A percentile compares a stretch with the other conserved stretches of the same genome.
phyloP scores from a whole-genome alignment of 2,888 invertebrate genomes.

The Chesias legatella region DNA sequence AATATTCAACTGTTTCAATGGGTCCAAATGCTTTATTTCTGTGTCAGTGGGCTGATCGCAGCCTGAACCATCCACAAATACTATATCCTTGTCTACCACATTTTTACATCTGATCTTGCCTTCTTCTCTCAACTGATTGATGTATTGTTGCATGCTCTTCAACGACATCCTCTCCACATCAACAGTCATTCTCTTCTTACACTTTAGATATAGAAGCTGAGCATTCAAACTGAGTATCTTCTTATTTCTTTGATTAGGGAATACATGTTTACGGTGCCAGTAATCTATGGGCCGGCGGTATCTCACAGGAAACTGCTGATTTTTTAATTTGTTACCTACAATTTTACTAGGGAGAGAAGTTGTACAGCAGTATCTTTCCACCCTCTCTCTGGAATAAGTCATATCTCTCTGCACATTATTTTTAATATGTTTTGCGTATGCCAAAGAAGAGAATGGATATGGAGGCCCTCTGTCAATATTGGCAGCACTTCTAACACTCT shows the following conservation, averaged over 20 bases:
- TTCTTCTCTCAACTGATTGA: slow-evolving; percentile 53
- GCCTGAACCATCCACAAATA: slow-evolving; percentile 66
- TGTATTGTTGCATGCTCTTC: slow-evolving; percentile 63
- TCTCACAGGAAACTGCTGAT: slow-evolving; percentile 61
- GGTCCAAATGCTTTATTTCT: slow-evolving; percentile 52
- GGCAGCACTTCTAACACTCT: slow-evolving; percentile 53
- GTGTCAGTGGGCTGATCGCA: slow-evolving; percentile 46
- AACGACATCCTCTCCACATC: slow-evolving; percentile 62
- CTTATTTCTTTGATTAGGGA: slow-evolving; percentile 67
- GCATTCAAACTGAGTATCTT: slow-evolving; percentile 62
- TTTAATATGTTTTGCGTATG: slow-evolving; percentile 63
- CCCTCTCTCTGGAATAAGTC: slow-evolving; percentile 58
- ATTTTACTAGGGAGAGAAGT: slow-evolving; percentile 50
- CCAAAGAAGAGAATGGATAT: slow-evolving; percentile 73
- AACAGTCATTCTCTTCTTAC: slow-evolving; percentile 72
- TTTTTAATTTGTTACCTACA: slow-evolving; percentile 60
- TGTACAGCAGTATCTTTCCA: slow-evolving; percentile 69
- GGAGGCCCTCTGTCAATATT: slow-evolving; percentile 65
- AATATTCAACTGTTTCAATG: slow-evolving; percentile 52
- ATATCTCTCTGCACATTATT: slow-evolving; percentile 52
- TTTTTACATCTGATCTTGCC: slow-evolving; percentile 39
- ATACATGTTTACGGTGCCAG: slow-evolving; percentile 65
- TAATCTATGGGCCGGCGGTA: slow-evolving; percentile 71
- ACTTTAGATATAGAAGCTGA: slow-evolving; percentile 74
- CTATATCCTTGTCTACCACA: slow-evolving; percentile 60